Conservation (phyloP, 2,888 invertebrate species). For the Colletes collaris region DNA sequence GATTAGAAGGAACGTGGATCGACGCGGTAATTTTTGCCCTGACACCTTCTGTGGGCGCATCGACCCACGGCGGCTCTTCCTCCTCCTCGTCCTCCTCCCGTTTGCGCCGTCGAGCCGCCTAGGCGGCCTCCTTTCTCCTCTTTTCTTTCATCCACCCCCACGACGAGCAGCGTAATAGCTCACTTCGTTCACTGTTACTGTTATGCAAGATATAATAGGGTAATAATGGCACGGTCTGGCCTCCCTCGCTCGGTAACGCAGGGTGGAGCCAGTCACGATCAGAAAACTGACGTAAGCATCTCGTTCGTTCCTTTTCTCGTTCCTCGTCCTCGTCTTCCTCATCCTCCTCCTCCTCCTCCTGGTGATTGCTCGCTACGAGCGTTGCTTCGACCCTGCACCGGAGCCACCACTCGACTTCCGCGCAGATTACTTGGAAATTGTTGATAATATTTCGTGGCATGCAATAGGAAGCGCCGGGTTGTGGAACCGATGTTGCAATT, state of each 20-base stretch:
- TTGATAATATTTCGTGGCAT: conserved; percentile 41
- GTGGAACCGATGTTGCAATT: conserved; percentile 1
- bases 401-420: conserved; percentile 59
- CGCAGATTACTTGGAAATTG: conserved; percentile 59
- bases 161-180: conserved; percentile 77
- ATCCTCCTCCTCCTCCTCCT: conserved; percentile 36
- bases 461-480: conserved; percentile 12
- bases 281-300: conserved; percentile 80
- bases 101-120: conserved; percentile 34
- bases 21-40: conserved; percentile 67
- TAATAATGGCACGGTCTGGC: conserved; percentile 79
- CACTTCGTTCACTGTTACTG: conserved; percentile 80
- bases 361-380: conserved; percentile 50
- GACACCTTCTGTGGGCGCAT: conserved; percentile 70
- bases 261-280: conserved; percentile 83
- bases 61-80: conserved; percentile 64
- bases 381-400: conserved; percentile 38
- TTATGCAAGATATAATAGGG: conserved; percentile 82
- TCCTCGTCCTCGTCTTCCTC: conserved; percentile 58
- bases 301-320: conserved; percentile 75
- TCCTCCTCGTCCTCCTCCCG: conserved; percentile 41
- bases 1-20: conserved; percentile 71
- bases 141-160: conserved; percentile 70
- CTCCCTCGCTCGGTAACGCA: conserved; percentile 75
- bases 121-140: conserved; percentile 65